Base-by-base conservation (phyloP, 1,140 invertebrate species). In the Drosophila malerkotliana region DNA sequence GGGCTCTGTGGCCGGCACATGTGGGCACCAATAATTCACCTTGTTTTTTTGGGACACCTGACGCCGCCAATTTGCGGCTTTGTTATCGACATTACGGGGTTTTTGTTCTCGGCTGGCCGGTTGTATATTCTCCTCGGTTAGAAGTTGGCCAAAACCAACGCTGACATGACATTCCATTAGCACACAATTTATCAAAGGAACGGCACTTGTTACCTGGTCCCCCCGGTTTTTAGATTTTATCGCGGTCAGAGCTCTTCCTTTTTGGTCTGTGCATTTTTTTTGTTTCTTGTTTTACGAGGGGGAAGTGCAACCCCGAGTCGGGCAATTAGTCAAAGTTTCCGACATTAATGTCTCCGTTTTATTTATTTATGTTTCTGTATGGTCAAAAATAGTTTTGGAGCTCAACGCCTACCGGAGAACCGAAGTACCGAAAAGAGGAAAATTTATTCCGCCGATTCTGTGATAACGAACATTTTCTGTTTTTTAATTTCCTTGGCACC, bases 91-190 rank as follows among this genome's bases (percentile, higher is more conserved):
- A 32, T 54, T 55, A 18, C 54, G 32, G 45, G 26, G 15, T 47
- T 47, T 47, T 24, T 47, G 44, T 47, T 47, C 41, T 24, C 15
- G 39, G 15, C 3, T 21, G 37, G 39, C 12, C 44, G 44, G 45
- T 30, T 69, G 51, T 49, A 56, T 68, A 69, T 68, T 68, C 24
- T 69, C 66, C 66, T 69, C 61, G 68, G 79, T 53, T 85, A 68
- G 55, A 68, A 84, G 81, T 85, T 66, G 79, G 57, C 75, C 61
- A 59, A 78, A 74, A 77, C 79, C 81, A 79, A 79, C 81, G 77
- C 72, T 79, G 72, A 87, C 88, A 90, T 90, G 87, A 87, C 87
- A 90, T 90, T 90, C 87, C 87, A 90, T 90, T 90, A 90, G 87
- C 87, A 90, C 87, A 90, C 88, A 77, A 90, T 90, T 90, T 87